Evolutionary conservation across 2,888 invertebrate species (phyloP).

Genomic region (Caenorhabditis zanzibari): DNA sequence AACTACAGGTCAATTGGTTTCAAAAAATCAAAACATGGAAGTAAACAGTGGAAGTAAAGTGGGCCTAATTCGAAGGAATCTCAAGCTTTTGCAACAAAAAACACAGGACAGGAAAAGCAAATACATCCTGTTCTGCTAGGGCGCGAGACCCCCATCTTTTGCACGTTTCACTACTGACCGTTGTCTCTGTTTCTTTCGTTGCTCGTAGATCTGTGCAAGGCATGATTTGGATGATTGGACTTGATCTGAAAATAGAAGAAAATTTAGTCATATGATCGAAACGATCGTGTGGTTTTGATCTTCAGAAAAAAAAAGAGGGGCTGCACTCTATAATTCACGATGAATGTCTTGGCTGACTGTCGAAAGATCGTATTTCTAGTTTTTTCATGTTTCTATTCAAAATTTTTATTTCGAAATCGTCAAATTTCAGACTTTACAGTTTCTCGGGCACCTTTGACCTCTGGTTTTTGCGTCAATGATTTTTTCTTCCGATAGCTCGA

Average conservation of each 20-base stretch:
- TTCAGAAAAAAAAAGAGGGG: background rate
- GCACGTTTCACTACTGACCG: constrained; percentile 63
- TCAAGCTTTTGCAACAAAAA: constrained; percentile 18
- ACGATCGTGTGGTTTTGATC: constrained; percentile 1
- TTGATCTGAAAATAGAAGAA: constrained; percentile 67
- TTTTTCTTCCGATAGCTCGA: constrained; percentile 13
- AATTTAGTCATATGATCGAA: constrained; percentile 12
- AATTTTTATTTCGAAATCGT: background rate
- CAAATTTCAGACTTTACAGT: background rate
- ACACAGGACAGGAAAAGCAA: constrained; percentile 40
- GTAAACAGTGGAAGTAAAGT: background rate
- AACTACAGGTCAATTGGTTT: constrained; percentile 30
- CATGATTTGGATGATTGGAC: constrained; percentile 72
- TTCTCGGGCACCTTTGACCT: background rate
- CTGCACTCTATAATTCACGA: constrained; percentile 29
- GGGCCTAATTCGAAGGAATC: background rate
- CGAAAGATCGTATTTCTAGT: background rate
- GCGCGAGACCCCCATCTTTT: constrained; percentile 17
- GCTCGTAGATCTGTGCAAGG: constrained; percentile 74
- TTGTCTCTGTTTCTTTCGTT: constrained; percentile 72
- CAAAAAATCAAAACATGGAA: constrained; percentile 17
- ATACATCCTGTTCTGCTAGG: constrained; percentile 18
- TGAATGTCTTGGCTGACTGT: background rate
- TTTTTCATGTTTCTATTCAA: background rate
- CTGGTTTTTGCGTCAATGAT: constrained; percentile 27